These are phyloP conservation scores for Coreoperca whiteheadi DNA, from an alignment of 2,113 vertebrate genomes.

Conservation along the genomic window DNA sequence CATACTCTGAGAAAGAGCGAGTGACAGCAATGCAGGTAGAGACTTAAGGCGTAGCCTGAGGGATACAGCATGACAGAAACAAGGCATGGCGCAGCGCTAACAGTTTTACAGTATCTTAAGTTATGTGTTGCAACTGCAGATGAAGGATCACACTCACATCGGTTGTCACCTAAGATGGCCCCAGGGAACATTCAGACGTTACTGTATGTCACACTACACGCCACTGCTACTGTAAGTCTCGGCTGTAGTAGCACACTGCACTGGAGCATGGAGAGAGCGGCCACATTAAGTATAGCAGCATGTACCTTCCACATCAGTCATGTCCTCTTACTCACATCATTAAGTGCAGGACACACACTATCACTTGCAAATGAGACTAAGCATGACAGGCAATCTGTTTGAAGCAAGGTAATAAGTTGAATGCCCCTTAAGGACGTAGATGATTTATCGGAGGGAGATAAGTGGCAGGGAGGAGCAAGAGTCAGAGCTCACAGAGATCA, in stretches of 20 bases:
- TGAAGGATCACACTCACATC: slow-evolving; percentile 27
- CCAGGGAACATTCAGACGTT: slow-evolving; percentile 47
- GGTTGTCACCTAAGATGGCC: slow-evolving; percentile 37
- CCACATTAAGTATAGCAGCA: slow-evolving; percentile 44
- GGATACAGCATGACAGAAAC: slow-evolving; percentile 63
- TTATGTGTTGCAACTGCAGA: slow-evolving; percentile 43
- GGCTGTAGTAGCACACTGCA: slow-evolving; percentile 27
- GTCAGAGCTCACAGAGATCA: slow-evolving; percentile 34
- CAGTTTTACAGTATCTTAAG: slow-evolving; percentile 42
- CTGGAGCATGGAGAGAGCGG: slow-evolving; percentile 42
- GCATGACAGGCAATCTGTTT: slow-evolving; percentile 52
- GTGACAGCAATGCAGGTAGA: slow-evolving; percentile 65
- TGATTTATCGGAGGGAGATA: slow-evolving; percentile 46
- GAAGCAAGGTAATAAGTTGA: slow-evolving; percentile 38
- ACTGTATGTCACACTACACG: slow-evolving; percentile 46
- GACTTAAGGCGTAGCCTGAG: slow-evolving; percentile 58
- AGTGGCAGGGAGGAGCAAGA: slow-evolving; percentile 30
- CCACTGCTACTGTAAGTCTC: slow-evolving; percentile 28
- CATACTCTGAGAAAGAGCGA: slow-evolving; percentile 35
- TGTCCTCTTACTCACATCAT: slow-evolving; percentile 24
- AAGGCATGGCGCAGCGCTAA: slow-evolving; percentile 52
- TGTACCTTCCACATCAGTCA: slow-evolving; percentile 34
- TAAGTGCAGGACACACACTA: slow-evolving; percentile 30
- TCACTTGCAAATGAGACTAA: slow-evolving; percentile 48
- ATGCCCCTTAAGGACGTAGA: slow-evolving; percentile 28